Evolutionary conservation across 2,888 invertebrate species (phyloP), one percentile per base, ranked within the genome.

Genomic region (Caenorhabditis sp.): DNA sequence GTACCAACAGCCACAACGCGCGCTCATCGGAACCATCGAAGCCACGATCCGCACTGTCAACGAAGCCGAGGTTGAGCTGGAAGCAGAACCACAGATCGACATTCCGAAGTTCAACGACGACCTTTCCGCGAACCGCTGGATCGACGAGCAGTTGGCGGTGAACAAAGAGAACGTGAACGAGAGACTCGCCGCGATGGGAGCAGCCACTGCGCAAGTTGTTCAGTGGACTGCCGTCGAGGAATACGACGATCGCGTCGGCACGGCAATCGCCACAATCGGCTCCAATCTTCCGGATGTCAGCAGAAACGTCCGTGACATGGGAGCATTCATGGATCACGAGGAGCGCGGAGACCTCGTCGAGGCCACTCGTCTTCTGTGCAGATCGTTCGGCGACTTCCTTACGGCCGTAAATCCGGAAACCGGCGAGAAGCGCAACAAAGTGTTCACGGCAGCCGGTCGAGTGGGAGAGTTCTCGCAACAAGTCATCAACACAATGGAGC

Each of bases 171-270:
- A 94, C 84, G 95, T 99, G 66, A 95, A 95, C 81, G 95, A 95
- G 59, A 95, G 98, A 90, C 94, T 99, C 86, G 97, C 97, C 5
- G 97, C 97, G 71, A 98, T 99, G 96, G 98, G 95, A 91, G 98
- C 98, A 0, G 98, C 98, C 65, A 99, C 98, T 0, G 99, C 99
- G 8, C 96, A 97, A 90, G 83, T 97, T 55, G 94, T 96, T 70
- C 95, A 95, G 0, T 91, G 94, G 68, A 95, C 95, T 0, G 94
- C 87, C 15, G 90, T 90, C 17, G 94, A 96, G 68, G 96, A 97
- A 90, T 95, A 96, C 89, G 94, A 94, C 4, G 83, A 83, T 17
- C 95, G 96, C 0, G 95, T 99, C 0, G 96, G 97, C 0, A 95
- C 96, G 0, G 98, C 98, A 27, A 96, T 99, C 79, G 95, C 95